Evolutionary conservation across 2,888 invertebrate species (phyloP), one percentile per base, ranked within the genome.

Genomic region (Erpobdella octoculata): DNA sequence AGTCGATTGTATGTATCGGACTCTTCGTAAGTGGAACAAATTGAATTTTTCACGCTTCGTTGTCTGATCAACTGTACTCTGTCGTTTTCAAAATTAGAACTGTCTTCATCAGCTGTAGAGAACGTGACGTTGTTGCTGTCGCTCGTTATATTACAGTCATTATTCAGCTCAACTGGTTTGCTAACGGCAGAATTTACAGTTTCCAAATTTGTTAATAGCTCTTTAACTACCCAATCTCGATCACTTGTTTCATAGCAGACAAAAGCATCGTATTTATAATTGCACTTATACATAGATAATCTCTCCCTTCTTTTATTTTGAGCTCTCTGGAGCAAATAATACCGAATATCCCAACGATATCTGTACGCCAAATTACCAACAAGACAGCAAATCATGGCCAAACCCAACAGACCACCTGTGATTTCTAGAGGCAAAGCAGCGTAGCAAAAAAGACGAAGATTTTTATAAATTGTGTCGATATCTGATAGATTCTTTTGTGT

Each of bases 301-400:
- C n/a, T 62, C 33, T 35, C 1, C 25, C 31, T n/a, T 18, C 62
- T 62, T 9, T 31, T 31, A 31, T 28, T 33, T 31, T 62, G 31
- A 31, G 31, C 33, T 35, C n/a, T 62, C 33, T 35, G 28, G 9
- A 70, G 21, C 0, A 53, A n/a, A 36, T 31, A 70, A 37, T 70
- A 70, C n/a, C 70, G 70, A 21, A 70, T 33, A 59, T 70, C 70
- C 70, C 70, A 70, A 31, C 70, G 41, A 33, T 70, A 48, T 28
- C 36, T 41, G 25, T 53, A 70, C 8, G 28, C 21, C 5, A 53
- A 25, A 28, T 25, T 25, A 1, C 53, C 53, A 2, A 53, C 53
- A 21, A 53, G 53, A 12, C 21, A 53, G 15, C 53, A 53, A 28
- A 53, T 53, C 53, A 53, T 53, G 12, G 21, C 53, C 53, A 53